A percentile compares a stretch with the other conserved stretches of the same genome.
Evolutionary conservation across 2,888 invertebrate genomes (phyloP).

Genomic region (Crioceris asparagi): DNA sequence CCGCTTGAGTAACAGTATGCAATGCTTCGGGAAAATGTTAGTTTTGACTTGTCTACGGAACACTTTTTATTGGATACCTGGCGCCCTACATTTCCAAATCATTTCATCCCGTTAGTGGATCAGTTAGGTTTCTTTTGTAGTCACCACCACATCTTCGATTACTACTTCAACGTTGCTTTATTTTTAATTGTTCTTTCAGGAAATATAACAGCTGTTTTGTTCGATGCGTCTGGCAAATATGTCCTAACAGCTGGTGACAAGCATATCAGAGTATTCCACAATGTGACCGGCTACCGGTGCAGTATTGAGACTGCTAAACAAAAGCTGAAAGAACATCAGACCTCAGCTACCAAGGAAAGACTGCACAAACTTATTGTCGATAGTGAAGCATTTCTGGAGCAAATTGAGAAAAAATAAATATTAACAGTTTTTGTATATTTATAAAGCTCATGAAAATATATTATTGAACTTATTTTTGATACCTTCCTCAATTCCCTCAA

Average conservation of each 20-base stretch:
- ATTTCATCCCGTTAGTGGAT: too few relatives aligned
- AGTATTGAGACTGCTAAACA: conserved; percentile 39
- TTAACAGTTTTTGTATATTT: too few relatives aligned
- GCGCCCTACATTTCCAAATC: too few relatives aligned
- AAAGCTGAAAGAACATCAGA: conserved; percentile 48
- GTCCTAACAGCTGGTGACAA: conserved; percentile 64
- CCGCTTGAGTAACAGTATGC: too few relatives aligned
- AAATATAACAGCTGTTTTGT: conserved; percentile 54
- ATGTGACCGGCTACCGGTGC: conserved; percentile 55
- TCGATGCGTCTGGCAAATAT: conserved; percentile 66
- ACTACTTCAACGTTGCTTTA: neutral
- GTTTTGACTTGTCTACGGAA: too few relatives aligned
- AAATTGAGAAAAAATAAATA: conserved; percentile 14
- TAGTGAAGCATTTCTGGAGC: conserved; percentile 36
- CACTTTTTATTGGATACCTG: too few relatives aligned
- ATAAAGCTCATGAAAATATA: too few relatives aligned
- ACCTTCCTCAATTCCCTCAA: too few relatives aligned
- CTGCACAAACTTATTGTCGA: conserved; percentile 58
- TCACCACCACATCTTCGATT: too few relatives aligned
- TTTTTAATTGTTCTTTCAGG: conserved; percentile 42
- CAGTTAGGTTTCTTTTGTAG: too few relatives aligned
- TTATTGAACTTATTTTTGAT: neutral
- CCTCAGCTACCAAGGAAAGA: conserved; percentile 66
- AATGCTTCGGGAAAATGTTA: too few relatives aligned
- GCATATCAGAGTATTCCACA: conserved; percentile 68